Base-by-base conservation (phyloP, 2,797 vertebrate genomes). In the Bovichtus diacanthus region DNA sequence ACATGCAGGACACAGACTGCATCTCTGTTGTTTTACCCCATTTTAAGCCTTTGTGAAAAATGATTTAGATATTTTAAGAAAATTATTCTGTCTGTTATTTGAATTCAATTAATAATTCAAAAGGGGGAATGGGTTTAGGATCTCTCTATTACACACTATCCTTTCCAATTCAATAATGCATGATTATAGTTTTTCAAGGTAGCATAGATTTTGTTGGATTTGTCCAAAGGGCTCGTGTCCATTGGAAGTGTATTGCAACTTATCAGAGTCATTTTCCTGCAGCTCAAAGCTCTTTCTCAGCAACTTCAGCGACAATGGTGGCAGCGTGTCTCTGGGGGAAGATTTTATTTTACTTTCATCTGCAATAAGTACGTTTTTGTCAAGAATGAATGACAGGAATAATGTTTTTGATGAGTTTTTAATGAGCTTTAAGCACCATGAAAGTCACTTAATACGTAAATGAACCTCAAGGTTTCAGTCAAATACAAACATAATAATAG, bases 1-100 rank as follows among this genome's bases (percentile, higher is more conserved):
- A 12, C 18, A 16, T 12, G 13, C 15, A 2, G 38, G 31, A 29
- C 41, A 51, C 29, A 0, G 12, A 15, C 65, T 2, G 84, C 82
- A 76, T 87, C 59, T 39, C 64, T 87, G 90, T 93, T 94, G 92
- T 93, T 93, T 93, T 85, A 91, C 67, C 73, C 77, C 13, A 63
- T 89, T 85, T 89, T 85, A 76, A 76, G 71, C 49, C 69, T 76
- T 60, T 76, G 87, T 95, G 95, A 95, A 94, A 95, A 95, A 96
- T 95, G 92, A 95, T 95, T 95, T 93, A 94, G 95, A 93, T 96
- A 96, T 96, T 96, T 96, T 94, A 96, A 95, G 95, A 95, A 95
- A 94, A 95, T 95, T 77, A 94, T 95, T 94, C 93, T 92, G 94
- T 95, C 93, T 95, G 94, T 95, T 96, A 95, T 95, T 95, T 94